Evolutionary conservation across 2,888 invertebrate species (phyloP), one percentile per base, ranked within the genome.

Genomic region (Acronicta alni): DNA sequence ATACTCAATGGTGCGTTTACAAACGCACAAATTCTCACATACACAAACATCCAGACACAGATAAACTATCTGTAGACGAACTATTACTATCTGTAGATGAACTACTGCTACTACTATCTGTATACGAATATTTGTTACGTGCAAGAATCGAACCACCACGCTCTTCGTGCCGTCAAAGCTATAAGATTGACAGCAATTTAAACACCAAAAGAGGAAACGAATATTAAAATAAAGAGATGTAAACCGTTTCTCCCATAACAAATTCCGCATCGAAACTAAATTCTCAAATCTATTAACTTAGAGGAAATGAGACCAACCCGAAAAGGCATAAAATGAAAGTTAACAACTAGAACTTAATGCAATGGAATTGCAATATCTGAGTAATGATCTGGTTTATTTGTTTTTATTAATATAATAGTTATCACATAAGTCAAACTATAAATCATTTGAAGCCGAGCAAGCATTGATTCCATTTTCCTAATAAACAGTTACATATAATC

Each of bases 401-500:
- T 81, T 84, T 77, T 77, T 66, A 60, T 75, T 78, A 71, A 65
- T 54, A 72, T 72, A 75, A 77, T 72, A 80, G 67, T 70, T 65
- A 69, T 68, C 55, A 62, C 72, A 83, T 83, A 84, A 82, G 82
- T 83, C 77, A 75, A 79, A 74, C 80, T 81, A 86, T 87, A 85
- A 86, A 86, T 88, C 87, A 86, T 80, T 55, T 48, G 57, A 55
- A 54, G 76, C 81, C 67, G 65, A 69, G 82, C 74, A 72, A 73
- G 79, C 81, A 81, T 70, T 77, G 80, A 77, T 79, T 79, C 77
- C 72, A 80, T 81, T 85, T 82, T 78, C 79, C 63, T 78, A 76
- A 74, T 79, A 76, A 73, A 75, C 48, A 51, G 46, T 57, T 64
- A 51, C 37, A 18, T 38, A 45, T 46, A 58, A 47, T 61, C 35